Evolutionary conservation across 2,113 vertebrate species (phyloP), one percentile per base, ranked within the genome.

Genomic region (Morphnarchus princeps): DNA sequence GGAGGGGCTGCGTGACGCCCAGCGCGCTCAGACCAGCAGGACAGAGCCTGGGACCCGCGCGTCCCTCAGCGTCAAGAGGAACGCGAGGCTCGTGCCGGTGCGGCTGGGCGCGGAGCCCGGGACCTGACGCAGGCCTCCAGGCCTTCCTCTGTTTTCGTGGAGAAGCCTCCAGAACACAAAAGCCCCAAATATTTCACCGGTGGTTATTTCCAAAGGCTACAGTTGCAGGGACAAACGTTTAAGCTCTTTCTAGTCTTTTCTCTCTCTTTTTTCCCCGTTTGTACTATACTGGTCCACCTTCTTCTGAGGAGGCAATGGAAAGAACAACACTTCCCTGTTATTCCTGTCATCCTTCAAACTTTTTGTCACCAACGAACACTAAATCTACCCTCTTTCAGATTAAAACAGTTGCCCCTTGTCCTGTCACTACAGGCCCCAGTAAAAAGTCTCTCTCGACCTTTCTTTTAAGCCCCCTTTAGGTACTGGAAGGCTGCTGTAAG

Each of bases 11-110:
- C 4, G 0, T 17, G 18, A 34, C 11, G 16, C 42, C 25, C 43
- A 25, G 19, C 1, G 1, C 2, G 26, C 40, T 49, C 13, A 7
- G 22, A 24, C 2, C 34, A 13, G 29, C 9, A 2, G 22, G 17
- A 25, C 25, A 11, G 13, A 28, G 65, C n/a, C 45, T 10, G 10
- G 45, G 34, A n/a, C 71, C 36, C 4, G 0, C 2, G 0, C 0
- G 1, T 40, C 32, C n/a, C 74, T 61, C 40, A 8, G 31, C 1
- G 6, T 14, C 52, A 5, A 12, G 25, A 14, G 63, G 5, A 72
- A 54, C 0, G 0, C 29, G 45, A 20, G 22, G 55, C 26, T 86
- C 8, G 4, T 0, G 2, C 16, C 0, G 0, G 10, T 1, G 31
- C 10, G 34, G 67, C 49, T 36, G 65, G 50, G n/a, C 5, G 18